Evolutionary conservation across 1,140 invertebrate species (phyloP).

Genomic region (Lasioglossum albipes): DNA sequence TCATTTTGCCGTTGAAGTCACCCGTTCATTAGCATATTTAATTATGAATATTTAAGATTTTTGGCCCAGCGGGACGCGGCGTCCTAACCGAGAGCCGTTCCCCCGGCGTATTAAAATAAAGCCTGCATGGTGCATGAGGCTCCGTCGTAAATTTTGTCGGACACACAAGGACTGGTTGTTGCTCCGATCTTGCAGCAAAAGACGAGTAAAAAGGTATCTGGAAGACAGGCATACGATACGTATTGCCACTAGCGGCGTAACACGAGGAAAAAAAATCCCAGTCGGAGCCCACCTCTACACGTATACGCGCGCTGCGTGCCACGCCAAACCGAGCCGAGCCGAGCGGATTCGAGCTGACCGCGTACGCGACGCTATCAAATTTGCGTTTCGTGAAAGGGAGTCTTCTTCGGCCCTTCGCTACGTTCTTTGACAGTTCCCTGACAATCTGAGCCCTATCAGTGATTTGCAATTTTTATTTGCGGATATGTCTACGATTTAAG

Average conservation of each 20-base stretch:
- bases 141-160: constrained; percentile 75
- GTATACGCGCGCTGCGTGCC: background rate
- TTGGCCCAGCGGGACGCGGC: constrained; percentile 74
- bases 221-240: constrained; percentile 70
- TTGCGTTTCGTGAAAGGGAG: background rate
- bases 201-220: constrained; percentile 67
- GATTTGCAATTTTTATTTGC: background rate
- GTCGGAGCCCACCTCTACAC: constrained; percentile 22
- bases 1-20: constrained; percentile 77
- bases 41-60: constrained; percentile 80
- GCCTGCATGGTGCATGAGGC: constrained; percentile 72
- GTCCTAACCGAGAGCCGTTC: constrained; percentile 51
- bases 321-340: too few relatives aligned
- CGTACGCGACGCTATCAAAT: background rate
- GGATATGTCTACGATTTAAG: too few relatives aligned
- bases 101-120: constrained; percentile 75
- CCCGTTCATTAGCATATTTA: constrained; percentile 79
- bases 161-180: constrained; percentile 71
- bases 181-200: constrained; percentile 70
- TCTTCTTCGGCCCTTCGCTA: background rate
- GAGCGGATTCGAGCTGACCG: background rate
- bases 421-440: background rate
- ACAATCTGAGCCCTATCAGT: background rate
- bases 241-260: constrained; percentile 65
- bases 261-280: constrained; percentile 41